Base-by-base conservation (phyloP, 1,140 invertebrate genomes). In the Neodiprion fabricii region DNA sequence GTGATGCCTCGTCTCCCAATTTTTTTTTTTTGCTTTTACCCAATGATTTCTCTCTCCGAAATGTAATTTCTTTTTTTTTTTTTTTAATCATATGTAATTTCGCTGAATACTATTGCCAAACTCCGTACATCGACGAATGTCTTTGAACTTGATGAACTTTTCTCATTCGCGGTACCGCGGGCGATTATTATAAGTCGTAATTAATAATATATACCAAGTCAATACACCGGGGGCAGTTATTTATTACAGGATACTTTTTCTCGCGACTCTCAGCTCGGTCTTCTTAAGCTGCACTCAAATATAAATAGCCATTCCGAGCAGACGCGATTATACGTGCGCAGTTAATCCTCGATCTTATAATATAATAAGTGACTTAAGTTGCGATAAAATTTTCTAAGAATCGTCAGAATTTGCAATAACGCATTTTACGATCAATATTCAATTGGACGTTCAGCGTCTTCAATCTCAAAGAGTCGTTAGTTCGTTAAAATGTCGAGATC, bases 201-300 rank as follows among this genome's bases (percentile, higher is more conserved):
- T 40, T 40, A 40, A 40, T 40, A 40, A 40, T 40, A 4, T 1
- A 40, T 40, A 40, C 28, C 28, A 40, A 40, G 5, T 40, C 28
- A 40, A 40, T 40, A 65, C 61, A 14, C 12, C 7, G 12, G 61
- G 23, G 40, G 12, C 11, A 47, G 12, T 11, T 81, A 40, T n/a
- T 85, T 88, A 86, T 86, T 86, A 86, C 77, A 80, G 80, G 82
- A 84, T 88, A 88, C 17, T 88, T 88, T 86, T 87, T 87, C 81
- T 84, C 85, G 80, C 81, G 83, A 80, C 83, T 83, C 79, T 61
- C 77, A 69, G 69, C 68, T 67, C 17, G 48, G 61, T 75, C 40
- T 71, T 71, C 72, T 76, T 72, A 74, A 77, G 76, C 69, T 77
- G 75, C 71, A 77, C 67, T 82, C 76, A 11, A 61, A 21, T 85